Base-by-base conservation (phyloP, 2,113 vertebrate genomes). In the Tiliqua scincoides region DNA sequence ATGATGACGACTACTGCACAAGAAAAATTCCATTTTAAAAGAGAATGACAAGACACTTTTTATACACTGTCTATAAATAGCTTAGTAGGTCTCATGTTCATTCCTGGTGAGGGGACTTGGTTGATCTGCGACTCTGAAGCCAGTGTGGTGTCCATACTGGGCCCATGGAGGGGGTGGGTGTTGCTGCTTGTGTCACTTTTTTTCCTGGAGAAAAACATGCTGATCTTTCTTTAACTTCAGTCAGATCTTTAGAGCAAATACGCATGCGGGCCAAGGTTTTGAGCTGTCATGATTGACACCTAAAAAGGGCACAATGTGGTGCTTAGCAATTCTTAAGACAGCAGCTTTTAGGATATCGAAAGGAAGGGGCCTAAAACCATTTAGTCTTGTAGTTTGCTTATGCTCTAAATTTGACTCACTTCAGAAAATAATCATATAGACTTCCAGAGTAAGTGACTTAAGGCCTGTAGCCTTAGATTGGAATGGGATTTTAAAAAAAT, bases 401-500 rank as follows among this genome's bases (percentile, higher is more conserved):
- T 57, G 54, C 25, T 79, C 78, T 81, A 12, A 30, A 20, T 27
- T 48, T 79, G 67, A 61, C 67, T 37, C 9, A 8, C 23, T 18
- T 27, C n/a, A 54, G 77, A 80, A 21, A 74, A 65, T n/a, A 80
- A 57, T 79, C 23, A 4, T 27, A 3, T 52, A 74, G 57, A 52
- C 59, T 73, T 79, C 37, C 27, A 74, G 71, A 63, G 20, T 43
- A 37, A 37, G 43, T 85, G 4, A 20, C 57, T 30, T 37, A 6
- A 59, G 54, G 48, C 27, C 54, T 57, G 20, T 61, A 79, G 76
- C 37, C 2, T 57, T 71, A 62, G 37, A 6, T 74, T 52, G 37
- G n/a, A 32, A 54, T 85, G 67, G 73, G 61, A 52, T 85, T 83
- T 94, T n/a, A n/a, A 86, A 73, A 63, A 78, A 72, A n/a, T 32